Conservation (phyloP, 2,113 vertebrate species). For the Thalassoma bifasciatum region DNA sequence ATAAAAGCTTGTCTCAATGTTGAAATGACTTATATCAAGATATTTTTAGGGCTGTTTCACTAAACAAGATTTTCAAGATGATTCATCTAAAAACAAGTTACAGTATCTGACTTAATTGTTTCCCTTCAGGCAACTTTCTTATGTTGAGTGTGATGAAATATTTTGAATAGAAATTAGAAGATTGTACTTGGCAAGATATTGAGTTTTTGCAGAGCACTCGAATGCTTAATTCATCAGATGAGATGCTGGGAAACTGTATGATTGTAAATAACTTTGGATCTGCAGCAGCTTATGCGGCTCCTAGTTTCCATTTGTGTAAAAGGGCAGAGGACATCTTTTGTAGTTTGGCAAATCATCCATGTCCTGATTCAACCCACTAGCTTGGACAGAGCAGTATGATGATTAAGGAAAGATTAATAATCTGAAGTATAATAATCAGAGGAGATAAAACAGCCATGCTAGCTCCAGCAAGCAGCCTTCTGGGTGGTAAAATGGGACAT, state of each 20-base stretch:
- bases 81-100: no score
- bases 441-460: background rate
- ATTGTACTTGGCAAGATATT: no score
- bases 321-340: constrained; percentile 14
- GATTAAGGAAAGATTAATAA: constrained; percentile 10
- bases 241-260: background rate
- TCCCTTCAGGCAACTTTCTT: no score
- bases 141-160: no score
- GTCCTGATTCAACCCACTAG: constrained; percentile 11
- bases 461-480: background rate
- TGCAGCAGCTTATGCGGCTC: constrained; percentile 4
- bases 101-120: no score
- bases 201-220: no score
- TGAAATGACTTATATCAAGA: no score
- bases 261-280: background rate
- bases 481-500: background rate
- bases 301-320: constrained; percentile 7
- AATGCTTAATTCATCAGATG: no score
- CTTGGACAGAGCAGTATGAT: constrained; percentile 2
- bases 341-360: constrained; percentile 35
- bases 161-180: no score
- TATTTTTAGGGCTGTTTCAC: no score
- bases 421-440: constrained; percentile 9
- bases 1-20: no score
- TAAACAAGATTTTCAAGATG: no score